Percentiles rank a stretch among this genome's conserved stretches.
These are phyloP conservation scores for Linnaemya tessellans DNA, from an alignment of 2,888 invertebrate species.

Conservation along the genomic window DNA sequence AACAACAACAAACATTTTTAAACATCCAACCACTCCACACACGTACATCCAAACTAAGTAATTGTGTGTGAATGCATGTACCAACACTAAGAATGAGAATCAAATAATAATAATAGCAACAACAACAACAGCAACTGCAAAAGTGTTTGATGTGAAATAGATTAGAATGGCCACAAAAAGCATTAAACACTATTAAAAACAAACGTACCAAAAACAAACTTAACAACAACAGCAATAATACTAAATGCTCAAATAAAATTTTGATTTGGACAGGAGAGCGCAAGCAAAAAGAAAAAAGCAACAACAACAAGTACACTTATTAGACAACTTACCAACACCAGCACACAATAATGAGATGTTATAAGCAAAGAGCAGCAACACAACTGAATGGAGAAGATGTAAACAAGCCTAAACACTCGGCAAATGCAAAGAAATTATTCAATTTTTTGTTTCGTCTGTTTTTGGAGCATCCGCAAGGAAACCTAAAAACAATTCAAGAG, in stretches of 20 bases:
- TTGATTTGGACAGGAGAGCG: constrained; percentile 31
- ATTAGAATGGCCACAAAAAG: constrained; percentile 67
- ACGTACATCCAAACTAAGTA: too few relatives aligned
- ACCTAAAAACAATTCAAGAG: too few relatives aligned
- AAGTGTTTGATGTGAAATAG: constrained; percentile 61
- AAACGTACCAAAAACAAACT: constrained; percentile 35
- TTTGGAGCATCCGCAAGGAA: constrained; percentile 34
- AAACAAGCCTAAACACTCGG: constrained; percentile 33
- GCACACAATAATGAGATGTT: constrained; percentile 20
- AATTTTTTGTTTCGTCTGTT: too few relatives aligned
- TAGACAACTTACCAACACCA: constrained; percentile 38
- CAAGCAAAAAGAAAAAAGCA: not conserved
- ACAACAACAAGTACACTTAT: constrained; percentile 26
- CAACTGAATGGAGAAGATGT: constrained; percentile 51
- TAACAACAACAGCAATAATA: constrained; percentile 20
- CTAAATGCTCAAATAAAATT: constrained; percentile 40
- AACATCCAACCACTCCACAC: too few relatives aligned
- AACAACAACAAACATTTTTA: constrained; percentile 10
- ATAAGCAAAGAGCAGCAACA: constrained; percentile 23
- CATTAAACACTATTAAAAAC: constrained; percentile 64
- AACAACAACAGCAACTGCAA: constrained; percentile 15
- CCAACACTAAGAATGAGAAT: constrained; percentile 20
- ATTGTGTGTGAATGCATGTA: not conserved
- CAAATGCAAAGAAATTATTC: constrained; percentile 21
- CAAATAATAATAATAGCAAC: constrained; percentile 30